Percentiles rank a stretch among this genome's conserved stretches.
phyloP scores from a whole-genome alignment of 2,113 vertebrate species.

The Bombycilla garrulus region DNA sequence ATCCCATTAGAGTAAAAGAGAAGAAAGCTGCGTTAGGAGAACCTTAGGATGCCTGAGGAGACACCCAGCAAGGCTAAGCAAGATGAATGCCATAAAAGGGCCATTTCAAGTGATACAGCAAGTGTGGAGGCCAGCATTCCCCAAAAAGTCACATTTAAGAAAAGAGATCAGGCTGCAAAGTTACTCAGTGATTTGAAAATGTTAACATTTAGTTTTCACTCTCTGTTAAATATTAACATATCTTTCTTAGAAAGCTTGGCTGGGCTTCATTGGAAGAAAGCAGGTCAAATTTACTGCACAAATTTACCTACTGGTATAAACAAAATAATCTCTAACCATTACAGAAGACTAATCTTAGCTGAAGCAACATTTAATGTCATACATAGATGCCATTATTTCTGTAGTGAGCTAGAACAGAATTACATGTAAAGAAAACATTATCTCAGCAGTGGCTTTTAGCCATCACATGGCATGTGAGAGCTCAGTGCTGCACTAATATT shows the following conservation, averaged over 20 bases:
- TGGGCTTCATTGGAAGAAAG: constrained; percentile 48
- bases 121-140: background rate
- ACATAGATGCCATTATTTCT: constrained; percentile 4
- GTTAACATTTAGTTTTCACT: constrained; percentile 7
- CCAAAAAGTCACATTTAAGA: background rate
- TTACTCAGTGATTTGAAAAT: constrained; percentile 21
- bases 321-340: constrained; percentile 57
- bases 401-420: constrained; percentile 12
- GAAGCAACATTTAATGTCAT: background rate
- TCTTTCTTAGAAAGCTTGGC: constrained; percentile 48
- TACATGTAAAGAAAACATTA: background rate
- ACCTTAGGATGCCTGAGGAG: background rate
- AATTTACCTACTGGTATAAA: constrained; percentile 25
- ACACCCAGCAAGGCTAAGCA: background rate
- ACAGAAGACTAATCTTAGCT: constrained; percentile 50
- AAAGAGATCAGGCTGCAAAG: background rate
- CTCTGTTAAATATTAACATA: constrained; percentile 32
- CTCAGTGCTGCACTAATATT: background rate
- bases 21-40: background rate
- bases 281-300: constrained; percentile 38
- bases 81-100: background rate
- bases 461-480: fast-evolving
- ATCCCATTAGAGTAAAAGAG: background rate
- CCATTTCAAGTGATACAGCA: background rate
- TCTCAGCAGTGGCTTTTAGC: background rate